Percentiles rank a stretch among this genome's conserved stretches.
Conservation (phyloP, 2,113 vertebrate genomes). For the Etia nguti region DNA sequence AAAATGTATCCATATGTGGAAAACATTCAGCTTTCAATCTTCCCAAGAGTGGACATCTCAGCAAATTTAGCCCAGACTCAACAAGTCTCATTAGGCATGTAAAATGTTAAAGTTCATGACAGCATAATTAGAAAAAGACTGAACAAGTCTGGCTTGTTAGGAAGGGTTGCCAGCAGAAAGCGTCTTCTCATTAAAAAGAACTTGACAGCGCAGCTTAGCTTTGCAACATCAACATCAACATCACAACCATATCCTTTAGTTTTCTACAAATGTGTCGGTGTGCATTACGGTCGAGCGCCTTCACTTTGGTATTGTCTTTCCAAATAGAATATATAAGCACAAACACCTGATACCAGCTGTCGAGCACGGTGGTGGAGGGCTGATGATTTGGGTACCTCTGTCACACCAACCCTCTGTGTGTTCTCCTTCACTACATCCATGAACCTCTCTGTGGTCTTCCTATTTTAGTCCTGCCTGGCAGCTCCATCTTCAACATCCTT, state of each 20-base stretch:
- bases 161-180: neutral
- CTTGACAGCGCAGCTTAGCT: neutral
- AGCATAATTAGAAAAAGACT: neutral
- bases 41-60: neutral
- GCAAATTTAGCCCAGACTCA: neutral
- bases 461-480: neutral
- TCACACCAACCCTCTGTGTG: neutral
- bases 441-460: neutral
- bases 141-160: neutral
- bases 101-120: neutral
- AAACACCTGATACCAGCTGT: neutral
- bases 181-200: neutral
- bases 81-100: neutral
- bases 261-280: neutral
- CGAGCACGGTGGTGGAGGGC: neutral
- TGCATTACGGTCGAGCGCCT: rapidly evolving
- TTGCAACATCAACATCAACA: neutral
- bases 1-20: neutral
- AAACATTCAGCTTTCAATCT: neutral
- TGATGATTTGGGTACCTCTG: neutral
- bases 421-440: neutral
- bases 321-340: neutral
- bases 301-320: neutral
- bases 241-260: neutral
- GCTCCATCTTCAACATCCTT: neutral